A percentile compares a stretch with the other conserved stretches of the same genome.
Conservation (phyloP, 2,797 vertebrate genomes). For the Schizopygopsis malacanthus region DNA sequence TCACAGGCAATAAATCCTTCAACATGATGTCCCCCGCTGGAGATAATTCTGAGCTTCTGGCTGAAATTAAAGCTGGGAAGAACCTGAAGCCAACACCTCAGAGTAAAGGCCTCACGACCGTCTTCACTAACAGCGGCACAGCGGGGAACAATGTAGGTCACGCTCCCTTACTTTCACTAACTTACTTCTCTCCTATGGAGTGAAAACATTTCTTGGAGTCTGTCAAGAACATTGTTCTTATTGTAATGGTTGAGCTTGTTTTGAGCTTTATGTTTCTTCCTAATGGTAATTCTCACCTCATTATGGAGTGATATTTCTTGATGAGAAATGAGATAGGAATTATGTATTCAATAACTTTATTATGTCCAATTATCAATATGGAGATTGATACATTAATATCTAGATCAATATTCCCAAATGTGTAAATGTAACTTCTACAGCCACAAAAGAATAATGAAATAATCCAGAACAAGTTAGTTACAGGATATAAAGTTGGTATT, state of each 20-base stretch:
- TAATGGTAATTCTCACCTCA: background rate
- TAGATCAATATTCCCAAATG: background rate
- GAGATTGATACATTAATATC: background rate
- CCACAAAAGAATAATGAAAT: background rate
- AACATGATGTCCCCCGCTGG: conserved; percentile 99
- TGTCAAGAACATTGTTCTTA: background rate
- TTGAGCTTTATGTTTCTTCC: background rate
- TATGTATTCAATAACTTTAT: background rate
- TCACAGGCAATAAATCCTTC: conserved; percentile 95
- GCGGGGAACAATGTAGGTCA: conserved; percentile 77
- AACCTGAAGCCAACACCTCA: conserved; percentile 95
- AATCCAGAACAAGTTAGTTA: background rate
- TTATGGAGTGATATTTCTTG: background rate
- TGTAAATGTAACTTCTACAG: background rate
- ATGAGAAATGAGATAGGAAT: background rate
- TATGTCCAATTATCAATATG: background rate
- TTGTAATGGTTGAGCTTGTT: background rate
- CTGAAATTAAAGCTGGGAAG: conserved; percentile 98
- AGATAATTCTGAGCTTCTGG: conserved; percentile 96
- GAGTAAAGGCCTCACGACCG: conserved; percentile 92
- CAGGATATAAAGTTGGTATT: background rate
- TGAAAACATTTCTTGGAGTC: background rate
- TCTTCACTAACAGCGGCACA: conserved; percentile 88
- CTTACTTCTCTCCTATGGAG: background rate
- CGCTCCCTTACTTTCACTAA: background rate